Percentiles rank a stretch among this genome's conserved stretches.
Evolutionary conservation across 2,113 vertebrate genomes (phyloP).

Genomic region (Sinocyclocheilus anshuiensis): DNA sequence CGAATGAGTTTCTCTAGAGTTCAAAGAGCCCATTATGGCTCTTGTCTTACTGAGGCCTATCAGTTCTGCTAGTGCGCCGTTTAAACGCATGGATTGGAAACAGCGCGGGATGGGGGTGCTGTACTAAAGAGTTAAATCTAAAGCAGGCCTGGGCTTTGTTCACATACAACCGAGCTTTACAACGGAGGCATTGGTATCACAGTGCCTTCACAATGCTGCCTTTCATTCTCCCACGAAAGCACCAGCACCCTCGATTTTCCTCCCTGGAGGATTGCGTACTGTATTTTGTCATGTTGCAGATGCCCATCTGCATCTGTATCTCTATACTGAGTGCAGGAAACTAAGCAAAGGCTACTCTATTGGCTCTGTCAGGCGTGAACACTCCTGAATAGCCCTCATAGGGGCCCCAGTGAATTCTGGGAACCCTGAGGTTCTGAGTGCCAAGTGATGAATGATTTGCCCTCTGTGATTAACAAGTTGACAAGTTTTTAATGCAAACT

Average conservation of each 20-base stretch:
- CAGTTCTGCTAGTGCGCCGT: conserved; percentile 43
- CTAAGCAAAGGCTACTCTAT: not conserved
- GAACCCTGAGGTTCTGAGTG: not conserved
- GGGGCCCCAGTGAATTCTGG: not conserved
- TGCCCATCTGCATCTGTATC: conserved; percentile 20
- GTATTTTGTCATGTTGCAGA: conserved; percentile 62
- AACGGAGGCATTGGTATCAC: conserved; percentile 26
- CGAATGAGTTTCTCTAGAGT: conserved; percentile 8
- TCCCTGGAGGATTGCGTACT: conserved; percentile 60
- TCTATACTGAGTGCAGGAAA: not conserved
- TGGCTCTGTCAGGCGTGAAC: not conserved
- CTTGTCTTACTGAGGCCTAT: conserved; percentile 13
- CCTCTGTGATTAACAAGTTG: not conserved
- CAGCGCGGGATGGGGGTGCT: not conserved
- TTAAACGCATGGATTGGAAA: conserved; percentile 16
- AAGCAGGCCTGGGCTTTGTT: conserved; percentile 58
- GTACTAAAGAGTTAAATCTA: conserved; percentile 56
- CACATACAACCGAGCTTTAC: conserved; percentile 57
- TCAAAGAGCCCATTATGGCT: conserved; percentile 7
- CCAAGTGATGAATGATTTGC: not conserved
- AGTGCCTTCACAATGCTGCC: conserved; percentile 65
- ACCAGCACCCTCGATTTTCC: conserved; percentile 12
- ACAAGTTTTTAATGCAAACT: conserved; percentile 2
- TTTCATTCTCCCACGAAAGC: conserved; percentile 63
- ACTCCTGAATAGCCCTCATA: not conserved